A percentile compares a stretch with the other conserved stretches of the same genome.
Evolutionary conservation across 2,113 vertebrate species (phyloP).

Genomic region (Lynx canadensis): DNA sequence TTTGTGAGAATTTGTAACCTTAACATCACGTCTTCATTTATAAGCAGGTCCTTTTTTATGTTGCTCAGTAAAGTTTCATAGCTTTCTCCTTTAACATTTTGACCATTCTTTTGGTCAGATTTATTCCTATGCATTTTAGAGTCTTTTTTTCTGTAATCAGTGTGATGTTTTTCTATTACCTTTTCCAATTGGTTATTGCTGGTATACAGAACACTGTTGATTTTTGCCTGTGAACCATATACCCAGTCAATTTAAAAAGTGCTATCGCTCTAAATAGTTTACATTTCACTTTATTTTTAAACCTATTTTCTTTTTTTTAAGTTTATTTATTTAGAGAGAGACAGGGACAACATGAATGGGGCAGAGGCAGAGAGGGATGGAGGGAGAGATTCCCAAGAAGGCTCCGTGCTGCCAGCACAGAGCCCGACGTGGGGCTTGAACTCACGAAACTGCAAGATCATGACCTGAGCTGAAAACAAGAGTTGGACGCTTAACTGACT

Average conservation of each 20-base stretch:
- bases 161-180: not conserved
- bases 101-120: not conserved
- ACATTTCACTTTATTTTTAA: slow-evolving; percentile 4
- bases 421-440: too few relatives aligned
- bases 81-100: slow-evolving; percentile 28
- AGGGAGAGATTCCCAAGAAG: too few relatives aligned
- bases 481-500: too few relatives aligned
- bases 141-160: not conserved
- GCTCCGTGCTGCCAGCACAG: too few relatives aligned
- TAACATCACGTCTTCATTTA: not conserved
- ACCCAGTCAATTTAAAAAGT: not conserved
- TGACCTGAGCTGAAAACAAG: too few relatives aligned
- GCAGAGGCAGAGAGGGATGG: too few relatives aligned
- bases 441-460: too few relatives aligned
- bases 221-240: not conserved
- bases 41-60: not conserved
- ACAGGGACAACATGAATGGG: too few relatives aligned
- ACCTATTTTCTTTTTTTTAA: not conserved
- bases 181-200: slow-evolving; percentile 48
- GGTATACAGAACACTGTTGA: not conserved
- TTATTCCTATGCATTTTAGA: not conserved
- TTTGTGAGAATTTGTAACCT: slow-evolving; percentile 32
- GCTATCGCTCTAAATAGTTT: not conserved
- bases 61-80: slow-evolving; percentile 4
- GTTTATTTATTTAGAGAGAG: too few relatives aligned